Conservation (phyloP, 2,113 vertebrate genomes). For the Ailurus styani region DNA sequence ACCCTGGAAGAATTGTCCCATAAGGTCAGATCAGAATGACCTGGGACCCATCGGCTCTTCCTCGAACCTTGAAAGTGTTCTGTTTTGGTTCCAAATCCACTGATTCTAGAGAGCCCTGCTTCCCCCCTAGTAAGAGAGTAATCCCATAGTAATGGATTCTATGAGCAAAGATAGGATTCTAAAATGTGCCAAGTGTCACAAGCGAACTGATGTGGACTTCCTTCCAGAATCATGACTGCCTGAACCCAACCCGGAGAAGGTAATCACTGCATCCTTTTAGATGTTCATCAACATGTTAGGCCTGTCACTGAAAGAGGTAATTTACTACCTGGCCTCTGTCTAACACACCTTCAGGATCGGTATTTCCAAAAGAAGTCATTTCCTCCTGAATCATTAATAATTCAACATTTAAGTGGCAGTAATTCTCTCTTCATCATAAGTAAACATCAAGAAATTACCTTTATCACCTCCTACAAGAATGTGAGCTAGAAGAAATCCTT, state of each 20-base stretch:
- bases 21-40: not conserved
- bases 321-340: not conserved
- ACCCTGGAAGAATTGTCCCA: not conserved
- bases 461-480: not conserved
- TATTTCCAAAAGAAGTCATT: constrained; percentile 40
- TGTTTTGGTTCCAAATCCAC: not conserved
- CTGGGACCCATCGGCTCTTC: not conserved
- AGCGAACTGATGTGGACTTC: not conserved
- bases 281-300: not conserved
- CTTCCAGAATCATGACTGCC: not conserved
- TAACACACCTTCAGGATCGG: not conserved
- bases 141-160: not conserved
- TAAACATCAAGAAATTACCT: constrained; percentile 23
- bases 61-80: not conserved
- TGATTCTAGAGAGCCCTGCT: not conserved
- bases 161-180: not conserved
- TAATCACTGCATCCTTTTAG: not conserved
- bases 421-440: constrained; percentile 27
- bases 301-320: not conserved
- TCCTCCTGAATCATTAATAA: constrained; percentile 51
- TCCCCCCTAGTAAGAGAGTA: not conserved
- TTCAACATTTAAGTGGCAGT: constrained; percentile 19
- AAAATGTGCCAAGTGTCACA: not conserved
- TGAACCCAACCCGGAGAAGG: not conserved
- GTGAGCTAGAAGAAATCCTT: not conserved